A percentile compares a stretch with the other conserved stretches of the same genome.
Conservation (phyloP, 2,888 invertebrate genomes). For the Netelia melanura region DNA sequence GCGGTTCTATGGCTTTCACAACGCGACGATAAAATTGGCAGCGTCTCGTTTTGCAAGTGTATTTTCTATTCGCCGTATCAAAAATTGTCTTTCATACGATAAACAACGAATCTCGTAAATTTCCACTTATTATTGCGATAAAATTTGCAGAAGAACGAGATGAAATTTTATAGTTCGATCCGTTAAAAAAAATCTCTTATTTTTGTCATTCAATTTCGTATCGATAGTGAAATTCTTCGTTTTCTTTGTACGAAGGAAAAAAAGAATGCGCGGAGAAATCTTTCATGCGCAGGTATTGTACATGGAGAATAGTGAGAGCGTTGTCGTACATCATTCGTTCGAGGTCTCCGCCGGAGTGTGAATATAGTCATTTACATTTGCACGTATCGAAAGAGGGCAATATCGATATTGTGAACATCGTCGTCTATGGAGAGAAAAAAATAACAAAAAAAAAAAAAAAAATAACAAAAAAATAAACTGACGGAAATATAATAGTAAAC, state of each 20-base stretch:
- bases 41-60: too few species aligned
- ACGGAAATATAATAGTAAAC: not conserved
- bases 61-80: too few species aligned
- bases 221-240: not conserved
- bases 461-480: not conserved
- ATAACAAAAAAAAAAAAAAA: not conserved
- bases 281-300: too few species aligned
- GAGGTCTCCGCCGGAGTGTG: not conserved
- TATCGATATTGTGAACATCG: constrained; percentile 19
- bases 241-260: not conserved
- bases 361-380: not conserved
- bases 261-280: not conserved
- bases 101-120: too few species aligned
- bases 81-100: too few species aligned
- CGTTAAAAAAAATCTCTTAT: not conserved
- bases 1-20: not conserved
- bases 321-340: not conserved
- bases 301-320: not conserved
- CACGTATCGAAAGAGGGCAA: not conserved
- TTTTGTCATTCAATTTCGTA: not conserved
- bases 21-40: constrained; percentile 1
- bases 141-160: too few species aligned
- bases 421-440: not conserved
- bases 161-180: too few species aligned
- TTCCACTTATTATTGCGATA: too few species aligned